Base-by-base conservation (phyloP, 2,797 vertebrate genomes). In the Acridotheres tristis region DNA sequence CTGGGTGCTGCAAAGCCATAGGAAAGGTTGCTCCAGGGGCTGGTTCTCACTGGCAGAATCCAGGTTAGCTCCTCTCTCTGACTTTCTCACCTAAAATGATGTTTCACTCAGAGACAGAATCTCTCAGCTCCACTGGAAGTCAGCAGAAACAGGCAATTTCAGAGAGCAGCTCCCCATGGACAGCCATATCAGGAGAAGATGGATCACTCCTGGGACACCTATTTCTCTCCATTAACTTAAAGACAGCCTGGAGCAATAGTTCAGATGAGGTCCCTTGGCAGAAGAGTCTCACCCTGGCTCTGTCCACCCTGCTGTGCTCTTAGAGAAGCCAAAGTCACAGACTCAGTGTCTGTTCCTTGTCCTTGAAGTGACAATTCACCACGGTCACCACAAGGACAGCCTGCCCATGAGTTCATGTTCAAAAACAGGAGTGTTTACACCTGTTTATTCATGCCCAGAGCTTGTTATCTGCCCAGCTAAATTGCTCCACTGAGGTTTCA, bases 141-240 rank as follows among this genome's bases (percentile, higher is more conserved):
- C 79, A 78, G 38, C 5, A 88, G 69, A 73, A 95, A 73, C 17
- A 84, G 83, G 76, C 45, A 85, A 95, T 95, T 93, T 91, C 74
- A 88, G 77, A 62, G 62, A 91, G 43, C 67, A 91, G 59, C 91
- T 96, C 90, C 51, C 50, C 58, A 42, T 1, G 68, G 83, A 86
- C 83, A 88, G 59, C 32, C 4, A 1, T 15, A 53, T 84, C 71
- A 94, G 43, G 26, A 84, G 76, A 95, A 95, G 88, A 96, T 15
- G 6, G 75, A 96, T 94, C 73, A 57, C 77, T 38, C 18, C 59
- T n/a, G 59, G 55, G 57, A 27, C 40, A 88, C 18, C 36, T 34
- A 91, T 95, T 96, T 90, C 83, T 94, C 94, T 91, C 80, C 83
- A 94, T 93, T 94, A 94, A n/a, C 58, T 84, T 73, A 62, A 79